These are phyloP conservation scores for Sweltsa coloradensis DNA, from an alignment of 1,140 invertebrate species.

Conservation along the genomic window DNA sequence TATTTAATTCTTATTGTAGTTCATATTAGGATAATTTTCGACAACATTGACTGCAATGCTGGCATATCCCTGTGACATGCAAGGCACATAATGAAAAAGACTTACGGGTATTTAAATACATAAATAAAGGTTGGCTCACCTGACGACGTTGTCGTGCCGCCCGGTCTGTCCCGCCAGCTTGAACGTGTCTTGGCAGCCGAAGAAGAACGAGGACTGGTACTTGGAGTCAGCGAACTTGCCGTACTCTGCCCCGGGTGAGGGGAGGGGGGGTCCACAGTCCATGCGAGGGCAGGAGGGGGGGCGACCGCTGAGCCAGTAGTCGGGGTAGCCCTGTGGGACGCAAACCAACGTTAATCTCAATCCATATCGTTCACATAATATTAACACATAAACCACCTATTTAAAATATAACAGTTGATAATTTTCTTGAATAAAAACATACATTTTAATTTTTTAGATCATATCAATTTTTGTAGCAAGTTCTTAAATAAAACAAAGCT, in stretches of 20 bases:
- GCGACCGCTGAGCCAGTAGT: slow-evolving; percentile 85
- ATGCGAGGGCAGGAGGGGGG: slow-evolving; percentile 74
- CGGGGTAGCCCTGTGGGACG: slow-evolving; percentile 53
- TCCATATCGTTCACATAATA: no score
- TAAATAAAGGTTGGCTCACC: no score
- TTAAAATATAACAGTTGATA: neutral
- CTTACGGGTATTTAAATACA: no score
- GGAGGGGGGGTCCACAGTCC: slow-evolving; percentile 75
- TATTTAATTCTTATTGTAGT: no score
- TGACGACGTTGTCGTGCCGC: slow-evolving; percentile 81
- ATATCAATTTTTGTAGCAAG: neutral
- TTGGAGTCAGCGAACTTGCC: slow-evolving; percentile 77
- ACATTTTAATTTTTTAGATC: neutral
- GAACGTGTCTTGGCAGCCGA: slow-evolving; percentile 93
- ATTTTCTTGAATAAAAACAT: neutral
- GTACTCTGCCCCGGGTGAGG: slow-evolving; percentile 85
- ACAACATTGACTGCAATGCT: no score
- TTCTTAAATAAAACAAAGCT: neutral
- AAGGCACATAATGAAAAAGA: no score
- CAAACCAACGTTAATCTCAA: neutral
- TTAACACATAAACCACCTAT: no score
- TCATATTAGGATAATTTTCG: no score
- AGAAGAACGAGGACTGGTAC: slow-evolving; percentile 87
- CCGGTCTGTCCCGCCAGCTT: slow-evolving; percentile 85
- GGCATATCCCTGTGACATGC: no score